A percentile compares a stretch with the other conserved stretches of the same genome.
Evolutionary conservation across 2,888 invertebrate species (phyloP).

Genomic region (Cosmopolites sordidus): DNA sequence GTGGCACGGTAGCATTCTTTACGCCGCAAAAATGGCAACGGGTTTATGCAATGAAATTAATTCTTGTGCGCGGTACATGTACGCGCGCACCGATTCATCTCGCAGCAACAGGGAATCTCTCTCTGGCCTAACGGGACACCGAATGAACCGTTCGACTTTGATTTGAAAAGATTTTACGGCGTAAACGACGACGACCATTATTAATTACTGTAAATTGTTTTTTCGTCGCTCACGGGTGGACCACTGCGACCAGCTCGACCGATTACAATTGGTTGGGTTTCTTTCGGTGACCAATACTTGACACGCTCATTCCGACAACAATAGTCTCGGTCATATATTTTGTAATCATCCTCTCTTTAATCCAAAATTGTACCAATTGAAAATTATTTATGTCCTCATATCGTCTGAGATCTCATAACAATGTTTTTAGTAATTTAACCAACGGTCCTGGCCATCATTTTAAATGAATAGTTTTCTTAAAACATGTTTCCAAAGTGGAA

Average conservation of each 20-base stretch:
- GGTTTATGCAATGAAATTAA: neutral
- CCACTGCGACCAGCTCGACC: neutral
- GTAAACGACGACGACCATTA: conserved; percentile 16
- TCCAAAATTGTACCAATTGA: no score
- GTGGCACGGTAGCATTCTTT: neutral
- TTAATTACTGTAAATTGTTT: conserved; percentile 19
- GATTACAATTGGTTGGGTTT: neutral
- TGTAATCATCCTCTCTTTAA: no score
- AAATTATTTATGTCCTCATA: no score
- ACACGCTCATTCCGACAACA: no score
- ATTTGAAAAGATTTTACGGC: conserved; percentile 23
- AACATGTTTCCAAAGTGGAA: no score
- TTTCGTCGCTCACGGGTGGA: conserved; percentile 11
- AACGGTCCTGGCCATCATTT: no score
- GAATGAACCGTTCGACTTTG: conserved; percentile 25
- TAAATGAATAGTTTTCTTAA: no score
- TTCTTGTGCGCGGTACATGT: neutral
- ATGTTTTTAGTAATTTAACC: no score
- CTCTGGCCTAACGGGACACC: neutral
- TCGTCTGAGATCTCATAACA: no score
- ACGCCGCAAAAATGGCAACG: neutral
- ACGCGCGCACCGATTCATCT: neutral
- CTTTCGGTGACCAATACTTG: neutral
- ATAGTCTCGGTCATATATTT: no score
- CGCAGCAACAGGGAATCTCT: neutral